Conservation (phyloP, 1,140 invertebrate genomes). For the Cardiocondyla obscurior region DNA sequence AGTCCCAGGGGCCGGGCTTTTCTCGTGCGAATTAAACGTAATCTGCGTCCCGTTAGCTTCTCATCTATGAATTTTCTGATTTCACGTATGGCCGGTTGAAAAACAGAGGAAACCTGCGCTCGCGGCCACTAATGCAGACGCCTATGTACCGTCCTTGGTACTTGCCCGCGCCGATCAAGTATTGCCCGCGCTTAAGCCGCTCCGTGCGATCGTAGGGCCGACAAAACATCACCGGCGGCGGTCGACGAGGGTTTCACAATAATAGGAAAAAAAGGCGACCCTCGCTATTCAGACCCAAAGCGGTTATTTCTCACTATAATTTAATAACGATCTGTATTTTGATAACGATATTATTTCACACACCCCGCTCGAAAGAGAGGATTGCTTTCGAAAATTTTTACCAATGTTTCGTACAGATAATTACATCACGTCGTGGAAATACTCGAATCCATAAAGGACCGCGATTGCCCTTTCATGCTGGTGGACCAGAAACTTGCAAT, state of each 20-base stretch:
- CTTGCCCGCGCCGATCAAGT: constrained; percentile 63
- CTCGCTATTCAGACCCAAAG: constrained; percentile 73
- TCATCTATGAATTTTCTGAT: constrained; percentile 24
- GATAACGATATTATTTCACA: constrained; percentile 72
- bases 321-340: constrained; percentile 75
- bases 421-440: not conserved
- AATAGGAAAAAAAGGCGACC: constrained; percentile 76
- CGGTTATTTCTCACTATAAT: constrained; percentile 75
- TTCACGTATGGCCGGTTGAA: constrained; percentile 23
- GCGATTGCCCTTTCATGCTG: not conserved
- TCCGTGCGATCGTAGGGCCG: constrained; percentile 35
- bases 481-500: not conserved
- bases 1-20: not conserved
- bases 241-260: constrained; percentile 76
- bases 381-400: constrained; percentile 2
- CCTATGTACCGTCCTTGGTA: constrained; percentile 76
- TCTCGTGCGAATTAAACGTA: constrained; percentile 39
- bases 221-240: constrained; percentile 63
- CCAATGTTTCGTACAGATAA: not conserved
- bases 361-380: constrained; percentile 43
- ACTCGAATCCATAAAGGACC: not conserved
- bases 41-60: constrained; percentile 15
- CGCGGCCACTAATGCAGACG: constrained; percentile 69
- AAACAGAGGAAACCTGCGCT: constrained; percentile 48
- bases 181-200: constrained; percentile 62